phyloP scores from a whole-genome alignment of 2,888 invertebrate species.

The Campopleginae sp. region DNA sequence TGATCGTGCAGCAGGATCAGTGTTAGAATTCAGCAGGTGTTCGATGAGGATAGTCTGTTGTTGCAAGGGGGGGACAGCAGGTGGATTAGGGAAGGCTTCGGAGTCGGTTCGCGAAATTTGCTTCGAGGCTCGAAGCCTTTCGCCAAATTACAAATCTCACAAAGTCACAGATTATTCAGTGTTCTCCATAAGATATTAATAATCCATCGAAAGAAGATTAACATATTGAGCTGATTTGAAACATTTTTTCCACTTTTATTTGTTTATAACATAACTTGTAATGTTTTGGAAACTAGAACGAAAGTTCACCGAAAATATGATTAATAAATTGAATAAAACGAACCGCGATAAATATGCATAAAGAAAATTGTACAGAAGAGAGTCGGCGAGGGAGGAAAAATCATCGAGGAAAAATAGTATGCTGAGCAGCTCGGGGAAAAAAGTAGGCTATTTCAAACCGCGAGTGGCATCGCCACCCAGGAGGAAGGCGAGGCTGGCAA shows the following conservation, averaged over 20 bases:
- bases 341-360: neutral
- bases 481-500: neutral
- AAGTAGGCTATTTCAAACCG: neutral
- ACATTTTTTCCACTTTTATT: too few relatives aligned
- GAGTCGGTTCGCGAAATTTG: constrained; percentile 28
- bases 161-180: neutral
- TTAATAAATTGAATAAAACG: neutral
- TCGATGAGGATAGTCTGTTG: neutral
- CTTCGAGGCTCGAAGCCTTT: neutral
- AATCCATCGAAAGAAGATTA: neutral
- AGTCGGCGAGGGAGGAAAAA: neutral
- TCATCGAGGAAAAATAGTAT: neutral
- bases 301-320: neutral
- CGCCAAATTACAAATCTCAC: neutral
- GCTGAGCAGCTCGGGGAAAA: neutral
- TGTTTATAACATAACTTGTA: neutral
- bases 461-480: neutral
- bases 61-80: constrained; percentile 36
- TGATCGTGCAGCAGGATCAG: constrained; percentile 5
- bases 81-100: constrained; percentile 52
- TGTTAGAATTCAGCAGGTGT: constrained; percentile 55
- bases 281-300: neutral
- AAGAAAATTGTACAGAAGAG: neutral
- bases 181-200: neutral
- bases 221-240: neutral